Conservation (phyloP, 2,888 invertebrate species). For the Steinernema hermaphroditum region DNA sequence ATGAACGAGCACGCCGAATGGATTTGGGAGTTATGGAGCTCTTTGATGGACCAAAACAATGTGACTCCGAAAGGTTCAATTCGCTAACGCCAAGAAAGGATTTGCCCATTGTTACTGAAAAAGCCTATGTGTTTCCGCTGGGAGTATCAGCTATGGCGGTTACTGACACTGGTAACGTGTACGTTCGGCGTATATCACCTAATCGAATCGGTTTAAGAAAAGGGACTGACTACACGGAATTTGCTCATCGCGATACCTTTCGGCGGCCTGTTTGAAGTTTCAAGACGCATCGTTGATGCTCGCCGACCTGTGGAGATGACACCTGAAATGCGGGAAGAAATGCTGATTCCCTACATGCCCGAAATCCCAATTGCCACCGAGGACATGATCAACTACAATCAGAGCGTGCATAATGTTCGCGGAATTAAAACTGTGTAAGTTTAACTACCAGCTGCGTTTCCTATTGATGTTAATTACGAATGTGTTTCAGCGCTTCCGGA, state of each 20-base stretch:
- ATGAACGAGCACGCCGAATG: conserved; percentile 85
- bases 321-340: conserved; percentile 73
- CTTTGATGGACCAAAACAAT: conserved; percentile 79
- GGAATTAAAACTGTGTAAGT: conserved; percentile 79
- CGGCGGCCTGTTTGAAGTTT: conserved; percentile 86
- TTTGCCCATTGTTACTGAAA: conserved; percentile 73
- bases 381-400: conserved; percentile 91
- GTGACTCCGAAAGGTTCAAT: conserved; percentile 73
- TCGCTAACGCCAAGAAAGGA: conserved; percentile 77
- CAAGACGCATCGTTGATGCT: conserved; percentile 89
- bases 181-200: neutral
- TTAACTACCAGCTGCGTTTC: neutral
- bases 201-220: conserved; percentile 54
- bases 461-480: neutral
- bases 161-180: conserved; percentile 77
- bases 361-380: conserved; percentile 89
- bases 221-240: conserved; percentile 60
- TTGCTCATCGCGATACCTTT: conserved; percentile 79
- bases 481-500: conserved; percentile 74
- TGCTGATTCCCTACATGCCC: conserved; percentile 89
- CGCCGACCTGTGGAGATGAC: conserved; percentile 78
- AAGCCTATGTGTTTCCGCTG: conserved; percentile 84
- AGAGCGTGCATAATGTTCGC: conserved; percentile 77
- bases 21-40: conserved; percentile 91
- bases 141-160: conserved; percentile 79